These are phyloP conservation scores for Caenorhabditis wallacei DNA, from an alignment of 2,888 invertebrate genomes.

Conservation along the genomic window DNA sequence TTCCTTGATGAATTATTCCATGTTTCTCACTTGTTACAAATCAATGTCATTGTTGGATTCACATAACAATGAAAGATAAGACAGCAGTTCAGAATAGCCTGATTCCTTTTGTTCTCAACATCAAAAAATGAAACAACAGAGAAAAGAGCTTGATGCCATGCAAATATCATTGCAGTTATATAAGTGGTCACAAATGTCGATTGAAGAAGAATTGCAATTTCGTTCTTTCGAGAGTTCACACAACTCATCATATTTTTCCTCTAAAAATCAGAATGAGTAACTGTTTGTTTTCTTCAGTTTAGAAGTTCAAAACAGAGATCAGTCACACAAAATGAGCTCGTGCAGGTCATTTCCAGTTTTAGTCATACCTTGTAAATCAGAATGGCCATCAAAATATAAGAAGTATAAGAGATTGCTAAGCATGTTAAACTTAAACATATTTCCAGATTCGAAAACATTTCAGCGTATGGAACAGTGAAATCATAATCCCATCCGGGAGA, in stretches of 20 bases:
- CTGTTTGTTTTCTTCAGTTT: too few relatives aligned
- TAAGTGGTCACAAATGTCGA: constrained; percentile 35
- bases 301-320: too few relatives aligned
- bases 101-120: constrained; percentile 11
- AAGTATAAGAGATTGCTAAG: constrained; percentile 9
- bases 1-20: too few relatives aligned
- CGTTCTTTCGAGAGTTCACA: constrained; percentile 13
- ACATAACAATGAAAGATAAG: constrained; percentile 22
- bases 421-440: constrained; percentile 1
- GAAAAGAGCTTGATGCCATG: constrained; percentile 24
- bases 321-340: too few relatives aligned
- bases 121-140: constrained; percentile 18
- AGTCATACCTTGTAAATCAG: constrained; percentile 30
- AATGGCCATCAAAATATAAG: constrained; percentile 11
- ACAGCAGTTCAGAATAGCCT: constrained; percentile 21
- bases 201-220: constrained; percentile 25
- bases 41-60: constrained; percentile 23
- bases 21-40: constrained; percentile 28
- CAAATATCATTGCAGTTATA: constrained; percentile 32
- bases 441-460: constrained; percentile 20
- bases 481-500: constrained; percentile 35
- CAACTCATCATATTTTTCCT: constrained; percentile 12
- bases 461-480: constrained; percentile 12
- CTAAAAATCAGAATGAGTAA: background rate
- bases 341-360: background rate